Evolutionary conservation across 1,140 invertebrate species (phyloP), one percentile per base, ranked within the genome.

Genomic region (Riptortus pedestris): DNA sequence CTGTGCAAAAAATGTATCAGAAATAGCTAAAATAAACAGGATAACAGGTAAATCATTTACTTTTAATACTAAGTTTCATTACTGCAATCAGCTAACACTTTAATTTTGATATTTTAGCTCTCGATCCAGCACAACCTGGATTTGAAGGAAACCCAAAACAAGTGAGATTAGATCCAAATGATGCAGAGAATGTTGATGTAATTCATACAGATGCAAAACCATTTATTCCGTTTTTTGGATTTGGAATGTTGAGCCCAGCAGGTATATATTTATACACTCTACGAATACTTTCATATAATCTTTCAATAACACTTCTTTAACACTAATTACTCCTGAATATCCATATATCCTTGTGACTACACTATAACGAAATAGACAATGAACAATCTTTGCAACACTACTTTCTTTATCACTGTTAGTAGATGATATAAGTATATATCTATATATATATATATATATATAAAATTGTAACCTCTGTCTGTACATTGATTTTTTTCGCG

Each of bases 101-200:
- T n/a, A 5, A 20, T 24, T 51, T 20, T 9, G 12, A 3, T 63
- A 18, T 55, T 67, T 24, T 48, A 78, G 78, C 73, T 59, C 68
- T 79, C 60, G 78, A 80, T 71, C 75, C 78, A 18, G 78, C 78
- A 12, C 73, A 74, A 61, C 77, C 76, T 47, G 71, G 72, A 26
- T 80, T 78, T 67, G 76, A 79, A 70, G 71, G 72, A 9, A 69
- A 68, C 58, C 69, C 73, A 64, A 65, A 71, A 27, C 26, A 66
- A 58, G 73, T 75, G 0, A 70, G 76, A 38, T 67, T 79, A 28
- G 67, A 72, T 64, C 67, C 71, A 7, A 69, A 64, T 5, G 77
- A 79, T 67, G 79, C 74, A 7, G 66, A 72, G 12, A 78, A 78
- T 66, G 73, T 79, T 0, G 77, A 79, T 31, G 73, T 77, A 24